Evolutionary conservation across 2,113 vertebrate species (phyloP).

Genomic region (Circaetus cinerascens): DNA sequence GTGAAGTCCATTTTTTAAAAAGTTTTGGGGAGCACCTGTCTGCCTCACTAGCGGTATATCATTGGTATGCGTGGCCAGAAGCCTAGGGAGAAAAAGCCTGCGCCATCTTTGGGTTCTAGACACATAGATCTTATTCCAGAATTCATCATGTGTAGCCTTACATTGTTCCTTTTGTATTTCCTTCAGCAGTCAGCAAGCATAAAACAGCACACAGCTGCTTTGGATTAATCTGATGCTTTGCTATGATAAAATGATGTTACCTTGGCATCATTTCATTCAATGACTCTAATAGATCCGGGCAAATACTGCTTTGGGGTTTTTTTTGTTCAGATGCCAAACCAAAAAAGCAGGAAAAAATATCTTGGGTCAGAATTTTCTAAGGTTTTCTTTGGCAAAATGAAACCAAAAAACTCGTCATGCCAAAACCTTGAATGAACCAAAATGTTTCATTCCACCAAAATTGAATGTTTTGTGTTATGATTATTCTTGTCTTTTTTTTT

Average conservation of each 20-base stretch:
- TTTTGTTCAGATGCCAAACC: background rate
- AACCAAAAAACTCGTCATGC: background rate
- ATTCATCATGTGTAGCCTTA: background rate
- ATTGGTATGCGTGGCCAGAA: background rate
- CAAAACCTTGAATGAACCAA: background rate
- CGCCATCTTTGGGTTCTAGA: background rate
- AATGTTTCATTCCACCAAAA: background rate
- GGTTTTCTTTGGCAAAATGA: slow-evolving; percentile 12
- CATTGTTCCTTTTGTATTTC: background rate
- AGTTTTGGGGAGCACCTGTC: background rate
- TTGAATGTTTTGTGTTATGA: background rate
- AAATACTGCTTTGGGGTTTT: background rate
- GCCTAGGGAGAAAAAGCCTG: background rate
- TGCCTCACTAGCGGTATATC: background rate
- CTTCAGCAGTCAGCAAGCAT: background rate
- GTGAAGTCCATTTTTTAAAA: background rate
- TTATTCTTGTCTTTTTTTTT: background rate
- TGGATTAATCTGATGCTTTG: background rate
- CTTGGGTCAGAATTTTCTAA: background rate
- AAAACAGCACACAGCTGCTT: background rate
- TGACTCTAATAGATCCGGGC: background rate
- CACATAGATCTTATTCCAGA: background rate
- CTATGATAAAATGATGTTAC: background rate
- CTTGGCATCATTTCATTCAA: background rate
- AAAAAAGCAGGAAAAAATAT: background rate